Evolutionary conservation across 2,113 vertebrate genomes (phyloP), one percentile per base, ranked within the genome.

Genomic region (Grantiella picta): DNA sequence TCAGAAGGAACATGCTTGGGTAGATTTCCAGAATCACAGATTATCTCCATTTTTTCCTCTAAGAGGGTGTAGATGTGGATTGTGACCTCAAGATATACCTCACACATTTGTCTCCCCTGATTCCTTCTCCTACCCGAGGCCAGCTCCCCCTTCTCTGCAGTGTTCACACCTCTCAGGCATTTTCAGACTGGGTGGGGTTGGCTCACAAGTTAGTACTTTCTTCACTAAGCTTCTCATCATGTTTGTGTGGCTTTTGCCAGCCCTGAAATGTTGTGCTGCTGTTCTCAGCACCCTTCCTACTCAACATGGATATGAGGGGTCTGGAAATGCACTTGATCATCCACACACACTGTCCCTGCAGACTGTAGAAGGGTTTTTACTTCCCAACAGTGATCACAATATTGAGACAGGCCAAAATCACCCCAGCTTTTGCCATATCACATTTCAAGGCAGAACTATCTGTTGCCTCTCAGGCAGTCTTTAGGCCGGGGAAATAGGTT

Each of bases 401-500:
- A 89, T 63, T 92, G 81, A 89, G 42, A 65, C 63, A 73, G 75
- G 66, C 71, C 78, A 52, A 80, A 95, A 94, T 87, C 82, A 66
- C 54, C 61, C 84, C 52, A 42, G 91, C 75, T 95, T 88, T 83
- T 63, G 35, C 87, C 69, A 63, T 70, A 95, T 93, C 94, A 87
- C 82, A 86, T 96, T 96, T 96, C 79, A 81, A 94, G 82, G 90
- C 85, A 96, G 94, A 97, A 93, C 93, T 95, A 93, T 97, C 93
- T 92, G 59, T 66, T 79, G 75, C 85, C 87, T 96, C 85, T 95
- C 94, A 97, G 94, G 89, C 84, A 45, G 92, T 40, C 79, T 90
- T 85, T 73, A 90, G 75, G 85, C 76, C 2, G 9, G 75, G 81
- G 56, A 95, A 94, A 95, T 91, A 72, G 61, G 78, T 61, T 94